phyloP scores from a whole-genome alignment of 2,113 vertebrate genomes.

The Pomatostomus ruficeps region DNA sequence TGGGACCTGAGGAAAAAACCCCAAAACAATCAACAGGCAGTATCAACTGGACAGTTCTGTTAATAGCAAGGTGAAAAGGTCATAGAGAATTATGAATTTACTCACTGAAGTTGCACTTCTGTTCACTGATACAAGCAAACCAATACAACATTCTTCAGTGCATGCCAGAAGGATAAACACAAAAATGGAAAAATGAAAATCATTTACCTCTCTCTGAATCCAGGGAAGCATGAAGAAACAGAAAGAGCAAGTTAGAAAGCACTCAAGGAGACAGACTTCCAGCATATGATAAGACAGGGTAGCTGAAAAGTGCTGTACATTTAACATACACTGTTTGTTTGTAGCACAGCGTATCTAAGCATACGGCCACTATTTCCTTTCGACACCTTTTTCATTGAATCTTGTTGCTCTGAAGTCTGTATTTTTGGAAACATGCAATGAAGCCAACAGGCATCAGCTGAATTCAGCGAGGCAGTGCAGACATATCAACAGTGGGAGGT shows the following conservation, averaged over 20 bases:
- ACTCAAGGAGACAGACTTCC: not conserved
- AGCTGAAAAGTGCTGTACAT: not conserved
- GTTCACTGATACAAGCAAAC: not conserved
- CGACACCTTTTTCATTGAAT: not conserved
- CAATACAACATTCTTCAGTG: not conserved
- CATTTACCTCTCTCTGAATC: conserved; percentile 89
- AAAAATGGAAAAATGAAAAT: conserved; percentile 24
- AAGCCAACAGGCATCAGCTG: conserved; percentile 68
- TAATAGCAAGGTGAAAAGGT: not conserved
- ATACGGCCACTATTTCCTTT: not conserved
- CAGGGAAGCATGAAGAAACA: conserved; percentile 78
- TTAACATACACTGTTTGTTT: not conserved
- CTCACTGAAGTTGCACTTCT: not conserved
- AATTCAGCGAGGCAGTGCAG: conserved; percentile 37
- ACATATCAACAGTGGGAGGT: conserved; percentile 59
- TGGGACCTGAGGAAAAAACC: not conserved
- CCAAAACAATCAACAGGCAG: not conserved
- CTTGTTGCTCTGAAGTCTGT: conserved; percentile 29
- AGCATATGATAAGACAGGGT: not conserved
- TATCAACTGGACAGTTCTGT: not conserved
- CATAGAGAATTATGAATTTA: not conserved
- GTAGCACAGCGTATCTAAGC: not conserved
- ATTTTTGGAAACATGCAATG: conserved; percentile 63
- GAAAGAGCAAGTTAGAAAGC: conserved; percentile 72
- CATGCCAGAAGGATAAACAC: conserved; percentile 11